phyloP scores from a whole-genome alignment of 2,113 vertebrate species.

The Uropsilus gracilis region DNA sequence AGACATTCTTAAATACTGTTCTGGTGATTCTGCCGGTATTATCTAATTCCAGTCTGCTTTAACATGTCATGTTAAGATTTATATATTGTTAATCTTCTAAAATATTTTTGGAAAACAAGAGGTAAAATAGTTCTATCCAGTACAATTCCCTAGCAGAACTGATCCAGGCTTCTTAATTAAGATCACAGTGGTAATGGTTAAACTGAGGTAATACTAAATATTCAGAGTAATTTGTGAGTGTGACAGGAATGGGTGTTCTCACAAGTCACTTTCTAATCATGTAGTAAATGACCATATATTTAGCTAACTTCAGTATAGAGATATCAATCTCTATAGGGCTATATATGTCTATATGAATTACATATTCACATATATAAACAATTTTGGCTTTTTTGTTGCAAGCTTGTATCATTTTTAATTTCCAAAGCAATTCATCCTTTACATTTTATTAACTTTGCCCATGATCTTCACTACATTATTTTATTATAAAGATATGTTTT shows the following conservation, averaged over 20 bases:
- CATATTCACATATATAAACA: slow-evolving; percentile 74
- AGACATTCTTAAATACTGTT: slow-evolving; percentile 34
- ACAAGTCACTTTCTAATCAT: slow-evolving; percentile 64
- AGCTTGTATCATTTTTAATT: slow-evolving; percentile 67
- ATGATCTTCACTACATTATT: slow-evolving; percentile 66
- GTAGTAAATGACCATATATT: slow-evolving; percentile 52
- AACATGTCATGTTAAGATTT: slow-evolving; percentile 55
- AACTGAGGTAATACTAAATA: slow-evolving; percentile 36
- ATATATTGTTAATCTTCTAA: slow-evolving; percentile 33
- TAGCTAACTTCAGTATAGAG: slow-evolving; percentile 65
- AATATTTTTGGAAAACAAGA: slow-evolving; percentile 32
- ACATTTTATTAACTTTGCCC: slow-evolving; percentile 70
- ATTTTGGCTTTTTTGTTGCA: slow-evolving; percentile 54
- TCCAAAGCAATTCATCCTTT: slow-evolving; percentile 73
- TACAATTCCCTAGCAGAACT: not conserved
- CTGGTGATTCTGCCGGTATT: not conserved
- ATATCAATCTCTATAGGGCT: slow-evolving; percentile 70
- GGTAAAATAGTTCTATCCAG: not conserved
- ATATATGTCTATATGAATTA: slow-evolving; percentile 73
- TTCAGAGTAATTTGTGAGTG: slow-evolving; percentile 59
- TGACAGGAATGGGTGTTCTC: slow-evolving; percentile 59
- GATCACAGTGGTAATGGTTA: slow-evolving; percentile 10
- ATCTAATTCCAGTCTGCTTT: slow-evolving; percentile 74
- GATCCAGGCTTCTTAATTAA: slow-evolving; percentile 12
- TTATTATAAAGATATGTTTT: slow-evolving; percentile 86